Percentiles rank a stretch among this genome's conserved stretches.
Evolutionary conservation across 2,797 vertebrate genomes (phyloP).

Genomic region (Aselliscus stoliczkanus): DNA sequence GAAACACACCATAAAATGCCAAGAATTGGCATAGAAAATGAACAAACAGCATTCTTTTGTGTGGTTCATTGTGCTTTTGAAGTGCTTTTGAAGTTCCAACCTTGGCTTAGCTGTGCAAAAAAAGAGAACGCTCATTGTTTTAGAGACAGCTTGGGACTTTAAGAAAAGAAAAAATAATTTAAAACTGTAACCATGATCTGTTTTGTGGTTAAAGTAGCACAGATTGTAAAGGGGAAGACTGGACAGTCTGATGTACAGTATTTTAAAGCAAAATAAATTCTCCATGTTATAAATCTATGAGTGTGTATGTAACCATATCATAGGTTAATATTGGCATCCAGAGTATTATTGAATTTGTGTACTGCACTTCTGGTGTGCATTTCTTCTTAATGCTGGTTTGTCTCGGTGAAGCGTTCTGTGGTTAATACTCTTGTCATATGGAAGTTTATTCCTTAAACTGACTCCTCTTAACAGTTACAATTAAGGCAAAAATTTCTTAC

Average conservation of each 20-base stretch:
- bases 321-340: neutral
- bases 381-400: neutral
- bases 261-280: conserved; percentile 34
- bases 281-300: neutral
- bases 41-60: conserved; percentile 6
- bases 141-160: conserved; percentile 24
- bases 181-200: neutral
- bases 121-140: conserved; percentile 38
- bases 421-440: neutral
- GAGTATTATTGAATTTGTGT: neutral
- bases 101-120: neutral
- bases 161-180: conserved; percentile 24
- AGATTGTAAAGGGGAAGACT: neutral
- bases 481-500: neutral
- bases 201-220: neutral
- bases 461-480: neutral
- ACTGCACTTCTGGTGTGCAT: neutral
- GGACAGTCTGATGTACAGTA: neutral
- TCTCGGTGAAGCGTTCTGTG: neutral
- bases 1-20: conserved; percentile 24
- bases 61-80: conserved; percentile 31
- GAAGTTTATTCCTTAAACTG: conserved; percentile 6
- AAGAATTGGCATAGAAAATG: conserved; percentile 19
- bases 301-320: neutral
- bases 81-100: too few species aligned